These are phyloP conservation scores for Axea sp. DNA, from an alignment of 2,888 invertebrate species.

Conservation along the genomic window DNA sequence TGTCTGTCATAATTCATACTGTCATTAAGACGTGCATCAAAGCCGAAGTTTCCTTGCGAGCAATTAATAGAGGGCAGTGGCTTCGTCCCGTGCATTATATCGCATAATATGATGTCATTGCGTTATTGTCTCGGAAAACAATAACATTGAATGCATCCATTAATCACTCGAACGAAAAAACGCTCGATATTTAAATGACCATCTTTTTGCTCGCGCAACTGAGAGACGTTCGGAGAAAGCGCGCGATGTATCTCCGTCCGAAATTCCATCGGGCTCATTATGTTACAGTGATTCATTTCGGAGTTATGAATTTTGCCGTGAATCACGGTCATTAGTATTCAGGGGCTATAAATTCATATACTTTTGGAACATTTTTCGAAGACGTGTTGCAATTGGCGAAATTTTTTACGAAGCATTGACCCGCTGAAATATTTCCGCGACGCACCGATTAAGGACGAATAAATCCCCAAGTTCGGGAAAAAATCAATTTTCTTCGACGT, in stretches of 20 bases:
- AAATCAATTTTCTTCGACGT: slow-evolving; percentile 61
- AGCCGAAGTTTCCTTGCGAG: slow-evolving; percentile 17
- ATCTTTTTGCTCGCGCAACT: slow-evolving; percentile 37
- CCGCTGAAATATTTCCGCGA: slow-evolving; percentile 39
- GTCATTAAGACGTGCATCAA: slow-evolving; percentile 50
- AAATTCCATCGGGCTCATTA: slow-evolving; percentile 56
- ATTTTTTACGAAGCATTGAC: slow-evolving; percentile 46
- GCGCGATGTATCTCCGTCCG: slow-evolving; percentile 52
- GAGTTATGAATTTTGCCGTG: slow-evolving; percentile 52
- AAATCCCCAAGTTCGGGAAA: slow-evolving; percentile 26
- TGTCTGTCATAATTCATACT: no score
- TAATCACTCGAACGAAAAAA: slow-evolving; percentile 44
- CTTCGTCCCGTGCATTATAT: slow-evolving; percentile 18
- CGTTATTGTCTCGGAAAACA: slow-evolving; percentile 55
- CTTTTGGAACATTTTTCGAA: slow-evolving; percentile 52
- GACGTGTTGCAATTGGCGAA: slow-evolving; percentile 36
- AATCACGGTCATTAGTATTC: slow-evolving; percentile 55
- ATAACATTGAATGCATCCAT: slow-evolving; percentile 50
- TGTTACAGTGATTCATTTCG: slow-evolving; percentile 53
- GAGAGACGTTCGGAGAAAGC: slow-evolving; percentile 51
- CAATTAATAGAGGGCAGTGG: slow-evolving; percentile 49
- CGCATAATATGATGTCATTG: slow-evolving; percentile 38
- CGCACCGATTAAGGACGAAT: slow-evolving; percentile 45
- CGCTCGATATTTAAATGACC: slow-evolving; percentile 52
- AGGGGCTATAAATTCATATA: slow-evolving; percentile 41